These are phyloP conservation scores for Myathropa florea DNA, from an alignment of 2,888 invertebrate species.

Conservation along the genomic window DNA sequence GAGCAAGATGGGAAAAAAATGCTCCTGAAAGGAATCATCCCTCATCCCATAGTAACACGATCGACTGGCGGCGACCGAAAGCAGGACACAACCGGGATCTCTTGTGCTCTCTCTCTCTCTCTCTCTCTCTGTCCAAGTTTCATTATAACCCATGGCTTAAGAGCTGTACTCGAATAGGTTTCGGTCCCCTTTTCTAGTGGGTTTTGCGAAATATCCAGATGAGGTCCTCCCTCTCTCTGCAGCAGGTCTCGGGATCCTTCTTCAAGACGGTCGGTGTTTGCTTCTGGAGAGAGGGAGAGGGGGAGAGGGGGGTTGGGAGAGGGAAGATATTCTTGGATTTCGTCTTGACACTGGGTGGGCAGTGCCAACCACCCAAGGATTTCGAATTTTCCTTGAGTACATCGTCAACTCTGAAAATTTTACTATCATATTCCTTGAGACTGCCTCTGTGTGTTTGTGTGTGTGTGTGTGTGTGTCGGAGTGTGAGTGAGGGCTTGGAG, in stretches of 20 bases:
- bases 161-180: conserved; percentile 56
- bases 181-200: conserved; percentile 48
- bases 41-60: conserved; percentile 30
- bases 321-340: conserved; percentile 58
- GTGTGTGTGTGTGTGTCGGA: not conserved
- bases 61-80: conserved; percentile 10
- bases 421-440: conserved; percentile 37
- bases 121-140: conserved; percentile 43
- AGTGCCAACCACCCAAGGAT: conserved; percentile 54
- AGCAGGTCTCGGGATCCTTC: not conserved
- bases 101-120: not conserved
- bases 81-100: conserved; percentile 47
- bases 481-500: not conserved
- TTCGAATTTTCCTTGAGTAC: conserved; percentile 59
- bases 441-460: not conserved
- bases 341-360: conserved; percentile 47
- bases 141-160: conserved; percentile 66
- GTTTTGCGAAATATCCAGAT: conserved; percentile 24
- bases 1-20: not conserved
- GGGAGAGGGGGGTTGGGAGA: no score
- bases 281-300: not conserved
- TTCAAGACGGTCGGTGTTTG: conserved; percentile 13
- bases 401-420: conserved; percentile 41
- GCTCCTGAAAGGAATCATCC: conserved; percentile 12
- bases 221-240: not conserved